Conservation (phyloP, 2,113 vertebrate species). For the Dicentrarchus labrax region DNA sequence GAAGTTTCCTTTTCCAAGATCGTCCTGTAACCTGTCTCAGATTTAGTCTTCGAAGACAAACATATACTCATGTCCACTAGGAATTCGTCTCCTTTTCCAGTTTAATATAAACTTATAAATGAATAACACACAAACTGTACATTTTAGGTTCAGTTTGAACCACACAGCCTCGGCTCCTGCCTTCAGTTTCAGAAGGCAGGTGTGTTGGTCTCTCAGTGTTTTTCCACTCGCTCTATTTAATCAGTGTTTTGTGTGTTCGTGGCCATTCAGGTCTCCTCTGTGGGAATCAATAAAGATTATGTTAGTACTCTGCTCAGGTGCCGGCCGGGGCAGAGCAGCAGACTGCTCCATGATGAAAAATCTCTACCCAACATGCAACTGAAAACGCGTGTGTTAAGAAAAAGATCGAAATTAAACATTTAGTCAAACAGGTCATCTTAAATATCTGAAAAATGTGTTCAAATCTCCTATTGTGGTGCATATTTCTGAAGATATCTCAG, state of each 20-base stretch:
- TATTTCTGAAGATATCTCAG: not conserved
- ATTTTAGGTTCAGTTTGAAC: not conserved
- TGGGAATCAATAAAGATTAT: slow-evolving; percentile 21
- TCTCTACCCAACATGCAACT: slow-evolving; percentile 8
- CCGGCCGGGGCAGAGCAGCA: not conserved
- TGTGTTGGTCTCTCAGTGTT: not conserved
- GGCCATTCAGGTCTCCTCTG: not conserved
- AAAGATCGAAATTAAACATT: not conserved
- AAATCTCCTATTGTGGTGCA: too few species aligned
- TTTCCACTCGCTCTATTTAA: not conserved
- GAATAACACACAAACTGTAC: not conserved
- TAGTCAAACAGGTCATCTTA: not conserved
- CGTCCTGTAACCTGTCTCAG: not conserved
- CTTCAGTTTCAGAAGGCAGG: not conserved
- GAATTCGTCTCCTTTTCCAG: not conserved
- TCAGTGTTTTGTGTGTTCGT: not conserved
- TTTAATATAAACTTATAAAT: not conserved
- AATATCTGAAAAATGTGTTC: not conserved
- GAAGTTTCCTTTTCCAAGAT: not conserved
- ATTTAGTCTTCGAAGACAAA: not conserved
- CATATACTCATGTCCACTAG: not conserved
- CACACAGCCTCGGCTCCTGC: not conserved
- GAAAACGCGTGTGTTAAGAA: not conserved
- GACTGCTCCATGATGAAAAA: slow-evolving; percentile 8
- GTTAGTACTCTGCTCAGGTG: slow-evolving; percentile 17